Conservation (phyloP, 2,888 invertebrate species). For the Dryobotodes eremita region DNA sequence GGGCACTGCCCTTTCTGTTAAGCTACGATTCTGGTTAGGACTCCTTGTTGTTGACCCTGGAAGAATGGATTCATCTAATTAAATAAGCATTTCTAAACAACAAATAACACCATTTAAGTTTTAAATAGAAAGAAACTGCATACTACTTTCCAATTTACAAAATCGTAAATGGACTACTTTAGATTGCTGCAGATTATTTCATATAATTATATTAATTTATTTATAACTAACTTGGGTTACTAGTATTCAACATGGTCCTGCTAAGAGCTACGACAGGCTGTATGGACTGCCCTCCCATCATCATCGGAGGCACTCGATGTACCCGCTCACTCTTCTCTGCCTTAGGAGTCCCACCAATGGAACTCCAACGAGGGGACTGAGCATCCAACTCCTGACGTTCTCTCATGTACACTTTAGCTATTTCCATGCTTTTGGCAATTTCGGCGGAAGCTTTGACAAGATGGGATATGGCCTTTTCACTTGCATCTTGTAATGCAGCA, state of each 20-base stretch:
- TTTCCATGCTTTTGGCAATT: constrained; percentile 79
- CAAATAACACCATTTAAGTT: not conserved
- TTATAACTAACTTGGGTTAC: constrained; percentile 73
- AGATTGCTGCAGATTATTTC: not conserved
- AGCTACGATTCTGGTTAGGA: constrained; percentile 75
- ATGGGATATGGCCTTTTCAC: constrained; percentile 80
- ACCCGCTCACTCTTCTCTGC: constrained; percentile 75
- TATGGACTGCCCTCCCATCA: constrained; percentile 84
- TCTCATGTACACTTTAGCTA: constrained; percentile 79
- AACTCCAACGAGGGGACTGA: constrained; percentile 80
- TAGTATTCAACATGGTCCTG: constrained; percentile 79
- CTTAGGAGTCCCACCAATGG: constrained; percentile 76
- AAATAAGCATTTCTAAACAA: not conserved
- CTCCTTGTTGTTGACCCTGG: constrained; percentile 73
- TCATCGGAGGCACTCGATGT: constrained; percentile 83
- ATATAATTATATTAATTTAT: too few relatives aligned
- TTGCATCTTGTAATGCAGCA: constrained; percentile 78
- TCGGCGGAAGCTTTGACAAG: constrained; percentile 83
- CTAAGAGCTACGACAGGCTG: constrained; percentile 86
- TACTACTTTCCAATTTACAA: not conserved
- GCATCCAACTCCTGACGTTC: constrained; percentile 76
- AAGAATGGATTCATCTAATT: constrained; percentile 44
- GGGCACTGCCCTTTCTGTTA: constrained; percentile 79
- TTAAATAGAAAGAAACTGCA: not conserved
- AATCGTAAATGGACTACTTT: not conserved